These are phyloP conservation scores for Cherax quadricarinatus DNA, from an alignment of 1,140 invertebrate species.

Conservation along the genomic window DNA sequence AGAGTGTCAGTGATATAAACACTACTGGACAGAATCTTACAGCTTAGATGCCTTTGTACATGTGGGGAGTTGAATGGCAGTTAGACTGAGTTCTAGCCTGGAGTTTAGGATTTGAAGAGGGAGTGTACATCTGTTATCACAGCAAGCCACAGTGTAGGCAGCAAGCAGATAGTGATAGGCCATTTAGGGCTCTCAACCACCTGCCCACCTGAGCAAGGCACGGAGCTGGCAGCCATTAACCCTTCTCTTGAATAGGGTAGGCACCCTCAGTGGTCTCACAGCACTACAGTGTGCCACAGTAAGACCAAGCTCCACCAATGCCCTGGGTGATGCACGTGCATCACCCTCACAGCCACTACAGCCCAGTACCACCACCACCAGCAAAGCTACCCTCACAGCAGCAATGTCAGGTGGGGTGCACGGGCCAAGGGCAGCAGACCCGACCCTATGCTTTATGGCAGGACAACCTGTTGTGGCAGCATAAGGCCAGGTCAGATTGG, in stretches of 20 bases:
- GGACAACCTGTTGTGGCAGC: conserved; percentile 3
- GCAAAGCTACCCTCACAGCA: conserved; percentile 52
- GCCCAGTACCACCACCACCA: conserved; percentile 31
- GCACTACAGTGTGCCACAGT: conserved; percentile 6
- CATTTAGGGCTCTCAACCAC: not conserved
- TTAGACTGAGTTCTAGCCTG: conserved; percentile 60
- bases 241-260: conserved; percentile 28
- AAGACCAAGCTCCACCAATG: conserved; percentile 64
- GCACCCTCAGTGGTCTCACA: conserved; percentile 17
- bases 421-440: conserved; percentile 49
- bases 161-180: conserved; percentile 21
- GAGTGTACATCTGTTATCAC: conserved; percentile 66
- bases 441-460: conserved; percentile 57
- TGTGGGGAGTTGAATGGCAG: conserved; percentile 56
- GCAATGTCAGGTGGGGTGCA: conserved; percentile 31
- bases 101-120: conserved; percentile 48
- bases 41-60: conserved; percentile 66
- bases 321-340: conserved; percentile 53
- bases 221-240: conserved; percentile 43
- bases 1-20: conserved; percentile 25
- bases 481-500: conserved; percentile 29
- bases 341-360: conserved; percentile 62
- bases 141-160: conserved; percentile 61
- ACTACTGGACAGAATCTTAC: conserved; percentile 53
- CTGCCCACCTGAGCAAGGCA: conserved; percentile 53